Percentiles rank a stretch among this genome's conserved stretches.
Conservation (phyloP, 92 coral and sea anemone species). For the Pocillopora grandis region DNA sequence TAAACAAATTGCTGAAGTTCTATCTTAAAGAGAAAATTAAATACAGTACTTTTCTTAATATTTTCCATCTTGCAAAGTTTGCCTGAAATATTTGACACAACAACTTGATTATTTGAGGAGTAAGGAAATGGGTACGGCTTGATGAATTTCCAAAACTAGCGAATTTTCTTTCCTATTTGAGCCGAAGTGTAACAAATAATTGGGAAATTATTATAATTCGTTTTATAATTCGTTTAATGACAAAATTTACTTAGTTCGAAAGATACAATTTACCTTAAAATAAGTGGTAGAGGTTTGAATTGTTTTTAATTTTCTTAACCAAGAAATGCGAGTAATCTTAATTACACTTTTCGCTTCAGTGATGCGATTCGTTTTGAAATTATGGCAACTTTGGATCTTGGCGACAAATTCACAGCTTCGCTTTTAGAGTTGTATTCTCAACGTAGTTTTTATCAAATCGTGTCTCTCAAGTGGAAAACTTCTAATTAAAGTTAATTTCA, state of each 20-base stretch:
- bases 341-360: slow-evolving; percentile 22
- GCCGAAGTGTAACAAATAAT: background rate
- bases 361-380: slow-evolving; percentile 22
- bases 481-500: too few species aligned
- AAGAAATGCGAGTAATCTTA: slow-evolving; percentile 18
- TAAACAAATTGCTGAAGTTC: background rate
- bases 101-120: background rate
- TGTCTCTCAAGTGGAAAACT: too few species aligned
- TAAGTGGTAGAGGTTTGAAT: background rate
- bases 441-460: too few species aligned
- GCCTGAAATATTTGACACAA: slow-evolving; percentile 6
- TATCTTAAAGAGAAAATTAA: background rate
- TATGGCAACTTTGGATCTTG: background rate
- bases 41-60: background rate
- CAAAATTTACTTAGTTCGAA: background rate
- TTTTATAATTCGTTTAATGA: background rate
- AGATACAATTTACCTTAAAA: too few species aligned
- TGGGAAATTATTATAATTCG: slow-evolving; percentile 7
- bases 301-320: background rate
- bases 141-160: slow-evolving; percentile 13
- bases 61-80: background rate
- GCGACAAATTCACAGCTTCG: too few species aligned
- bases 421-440: too few species aligned
- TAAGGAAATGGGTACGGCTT: slow-evolving; percentile 4
- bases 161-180: background rate